Evolutionary conservation across 1,140 invertebrate genomes (phyloP).

Genomic region (Magallana ariakensis): DNA sequence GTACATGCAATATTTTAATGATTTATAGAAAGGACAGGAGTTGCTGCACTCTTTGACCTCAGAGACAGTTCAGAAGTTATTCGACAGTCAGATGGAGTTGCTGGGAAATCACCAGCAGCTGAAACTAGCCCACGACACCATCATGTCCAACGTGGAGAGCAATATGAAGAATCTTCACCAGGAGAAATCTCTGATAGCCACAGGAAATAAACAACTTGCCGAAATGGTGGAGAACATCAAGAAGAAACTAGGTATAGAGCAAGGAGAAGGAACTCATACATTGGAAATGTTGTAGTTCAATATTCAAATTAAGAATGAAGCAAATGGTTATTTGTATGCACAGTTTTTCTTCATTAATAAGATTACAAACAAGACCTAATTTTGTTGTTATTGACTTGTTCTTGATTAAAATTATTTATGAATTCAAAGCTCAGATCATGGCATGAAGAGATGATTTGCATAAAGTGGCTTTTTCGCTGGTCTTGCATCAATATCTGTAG

Average conservation of each 20-base stretch:
- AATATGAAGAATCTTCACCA: constrained; percentile 83
- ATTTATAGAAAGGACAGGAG: constrained; percentile 82
- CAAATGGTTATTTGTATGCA: too few species aligned
- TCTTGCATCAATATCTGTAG: too few species aligned
- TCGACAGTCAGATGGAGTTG: constrained; percentile 81
- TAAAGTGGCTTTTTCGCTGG: too few species aligned
- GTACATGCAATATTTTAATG: background rate
- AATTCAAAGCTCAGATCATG: too few species aligned
- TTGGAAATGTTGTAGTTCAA: too few species aligned
- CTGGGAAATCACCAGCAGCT: constrained; percentile 82
- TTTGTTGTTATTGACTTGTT: too few species aligned
- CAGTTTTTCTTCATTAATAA: too few species aligned
- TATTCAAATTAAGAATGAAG: too few species aligned
- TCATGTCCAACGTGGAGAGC: constrained; percentile 81
- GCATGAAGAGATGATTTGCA: too few species aligned
- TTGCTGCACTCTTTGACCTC: constrained; percentile 81
- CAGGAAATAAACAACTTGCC: constrained; percentile 82
- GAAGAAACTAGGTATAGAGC: constrained; percentile 81
- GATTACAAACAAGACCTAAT: too few species aligned
- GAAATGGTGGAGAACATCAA: constrained; percentile 83
- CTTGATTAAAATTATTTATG: too few species aligned
- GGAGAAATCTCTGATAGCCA: constrained; percentile 84
- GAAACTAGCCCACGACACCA: constrained; percentile 80
- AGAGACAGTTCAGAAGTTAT: constrained; percentile 81
- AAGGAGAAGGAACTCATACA: background rate